phyloP scores from a whole-genome alignment of 2,888 invertebrate species.

The Mimachlamys varia region DNA sequence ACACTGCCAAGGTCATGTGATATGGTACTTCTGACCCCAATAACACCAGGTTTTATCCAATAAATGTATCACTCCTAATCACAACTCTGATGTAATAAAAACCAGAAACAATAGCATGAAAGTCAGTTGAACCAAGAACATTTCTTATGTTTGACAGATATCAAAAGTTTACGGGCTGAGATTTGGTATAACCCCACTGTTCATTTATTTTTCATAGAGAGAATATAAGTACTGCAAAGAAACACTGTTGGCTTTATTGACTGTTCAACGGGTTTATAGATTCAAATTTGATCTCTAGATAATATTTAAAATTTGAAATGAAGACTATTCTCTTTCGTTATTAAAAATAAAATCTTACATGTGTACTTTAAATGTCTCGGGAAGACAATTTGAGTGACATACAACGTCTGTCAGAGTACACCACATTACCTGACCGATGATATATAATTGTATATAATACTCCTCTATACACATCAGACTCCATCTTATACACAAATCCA shows the following conservation, averaged over 20 bases:
- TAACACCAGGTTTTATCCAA: background rate
- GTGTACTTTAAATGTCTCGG: background rate
- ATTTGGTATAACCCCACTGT: background rate
- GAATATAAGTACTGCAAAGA: background rate
- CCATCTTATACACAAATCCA: background rate
- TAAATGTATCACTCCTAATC: background rate
- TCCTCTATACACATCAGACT: background rate
- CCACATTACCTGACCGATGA: background rate
- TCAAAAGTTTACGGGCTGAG: background rate
- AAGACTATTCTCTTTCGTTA: background rate
- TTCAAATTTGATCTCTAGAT: background rate
- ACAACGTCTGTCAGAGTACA: background rate
- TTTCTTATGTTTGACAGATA: background rate
- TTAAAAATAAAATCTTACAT: background rate
- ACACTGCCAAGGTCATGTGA: background rate
- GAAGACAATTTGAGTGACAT: background rate
- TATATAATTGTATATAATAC: conserved; percentile 18
- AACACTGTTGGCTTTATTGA: background rate
- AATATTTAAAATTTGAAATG: background rate
- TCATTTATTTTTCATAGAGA: background rate
- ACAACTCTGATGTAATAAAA: background rate
- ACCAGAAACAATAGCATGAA: background rate
- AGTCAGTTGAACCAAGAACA: background rate
- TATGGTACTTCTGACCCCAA: background rate
- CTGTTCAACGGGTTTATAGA: background rate